Percentiles rank a stretch among this genome's conserved stretches.
These are phyloP conservation scores for Hiodon tergisus DNA, from an alignment of 2,113 vertebrate species.

Conservation along the genomic window DNA sequence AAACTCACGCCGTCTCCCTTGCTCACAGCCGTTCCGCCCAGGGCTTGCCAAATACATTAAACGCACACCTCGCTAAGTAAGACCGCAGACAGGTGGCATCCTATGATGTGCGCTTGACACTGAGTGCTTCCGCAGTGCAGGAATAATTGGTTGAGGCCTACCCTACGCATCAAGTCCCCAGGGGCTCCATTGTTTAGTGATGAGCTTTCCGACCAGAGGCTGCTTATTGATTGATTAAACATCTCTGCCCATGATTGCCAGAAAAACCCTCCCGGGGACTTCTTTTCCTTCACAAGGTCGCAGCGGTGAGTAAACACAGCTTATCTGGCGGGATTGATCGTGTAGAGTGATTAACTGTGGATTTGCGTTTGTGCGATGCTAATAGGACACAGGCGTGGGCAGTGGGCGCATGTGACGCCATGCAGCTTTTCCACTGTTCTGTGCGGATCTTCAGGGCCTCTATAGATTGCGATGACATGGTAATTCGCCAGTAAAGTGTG, in stretches of 20 bases:
- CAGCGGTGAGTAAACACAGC: no score
- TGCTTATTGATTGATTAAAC: constrained; percentile 17
- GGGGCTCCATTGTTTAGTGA: constrained; percentile 6
- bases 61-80: no score
- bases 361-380: background rate
- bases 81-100: no score
- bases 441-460: background rate
- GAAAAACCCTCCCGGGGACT: background rate
- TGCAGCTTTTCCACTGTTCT: background rate
- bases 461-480: no score
- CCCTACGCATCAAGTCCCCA: background rate
- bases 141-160: background rate
- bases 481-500: no score
- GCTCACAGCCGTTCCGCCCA: no score
- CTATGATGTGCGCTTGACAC: background rate
- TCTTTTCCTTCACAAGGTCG: background rate
- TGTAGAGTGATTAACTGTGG: background rate
- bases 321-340: background rate
- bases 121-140: background rate
- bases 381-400: background rate
- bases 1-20: no score
- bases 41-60: no score
- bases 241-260: background rate
- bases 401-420: background rate
- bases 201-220: background rate